These are phyloP conservation scores for Coptodon rendalli DNA, from an alignment of 2,113 vertebrate species.

Conservation along the genomic window DNA sequence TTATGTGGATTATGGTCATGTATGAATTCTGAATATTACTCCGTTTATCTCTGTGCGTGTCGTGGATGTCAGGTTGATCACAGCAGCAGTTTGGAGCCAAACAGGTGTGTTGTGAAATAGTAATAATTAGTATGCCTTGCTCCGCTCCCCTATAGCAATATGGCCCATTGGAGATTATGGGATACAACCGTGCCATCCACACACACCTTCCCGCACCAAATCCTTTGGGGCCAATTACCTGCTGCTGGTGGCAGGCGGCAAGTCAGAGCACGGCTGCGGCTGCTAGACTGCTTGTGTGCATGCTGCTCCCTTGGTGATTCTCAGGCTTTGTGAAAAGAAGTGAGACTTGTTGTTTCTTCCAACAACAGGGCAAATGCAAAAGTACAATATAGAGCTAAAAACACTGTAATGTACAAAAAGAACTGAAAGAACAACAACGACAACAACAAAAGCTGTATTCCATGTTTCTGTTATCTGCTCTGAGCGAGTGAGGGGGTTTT, in stretches of 20 bases:
- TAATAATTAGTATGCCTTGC: conserved; percentile 69
- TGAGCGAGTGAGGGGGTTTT: background rate
- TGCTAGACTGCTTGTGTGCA: conserved; percentile 59
- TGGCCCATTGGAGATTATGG: conserved; percentile 63
- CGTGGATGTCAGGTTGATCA: background rate
- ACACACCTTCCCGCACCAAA: conserved; percentile 33
- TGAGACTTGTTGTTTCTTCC: conserved; percentile 5
- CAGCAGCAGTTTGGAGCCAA: conserved; percentile 1
- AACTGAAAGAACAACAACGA: background rate
- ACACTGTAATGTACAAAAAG: background rate
- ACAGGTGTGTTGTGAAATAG: conserved; percentile 67
- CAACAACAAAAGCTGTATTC: background rate
- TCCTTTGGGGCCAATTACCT: conserved; percentile 80
- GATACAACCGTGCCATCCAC: conserved; percentile 43
- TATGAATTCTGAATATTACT: background rate
- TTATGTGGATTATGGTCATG: background rate
- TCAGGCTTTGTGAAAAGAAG: conserved; percentile 18
- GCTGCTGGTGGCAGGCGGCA: conserved; percentile 63
- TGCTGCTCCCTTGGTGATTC: conserved; percentile 37
- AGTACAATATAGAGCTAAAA: background rate
- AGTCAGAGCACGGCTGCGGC: conserved; percentile 66
- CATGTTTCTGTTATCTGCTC: background rate
- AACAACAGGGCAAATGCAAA: background rate
- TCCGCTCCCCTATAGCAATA: conserved; percentile 64
- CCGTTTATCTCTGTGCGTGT: background rate